Conservation (phyloP, 2,113 vertebrate genomes). For the Oplegnathus fasciatus region DNA sequence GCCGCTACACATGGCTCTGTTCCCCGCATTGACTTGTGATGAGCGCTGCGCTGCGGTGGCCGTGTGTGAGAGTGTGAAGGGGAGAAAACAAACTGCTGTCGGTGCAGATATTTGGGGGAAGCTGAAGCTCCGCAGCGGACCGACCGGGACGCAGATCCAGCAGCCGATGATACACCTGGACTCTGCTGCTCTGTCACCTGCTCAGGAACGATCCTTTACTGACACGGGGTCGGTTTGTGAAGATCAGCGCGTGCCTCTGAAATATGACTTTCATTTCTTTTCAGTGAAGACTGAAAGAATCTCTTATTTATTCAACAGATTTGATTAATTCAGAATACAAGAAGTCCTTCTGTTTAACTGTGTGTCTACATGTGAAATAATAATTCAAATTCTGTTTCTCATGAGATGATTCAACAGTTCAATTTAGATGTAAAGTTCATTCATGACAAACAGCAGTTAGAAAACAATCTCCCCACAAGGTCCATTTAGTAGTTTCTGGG, state of each 20-base stretch:
- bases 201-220: neutral
- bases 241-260: neutral
- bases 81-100: neutral
- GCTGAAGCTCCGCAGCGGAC: conserved; percentile 3
- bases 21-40: neutral
- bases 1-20: neutral
- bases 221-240: neutral
- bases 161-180: conserved; percentile 1
- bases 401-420: too few species aligned
- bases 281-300: too few species aligned
- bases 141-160: neutral
- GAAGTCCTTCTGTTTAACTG: too few species aligned
- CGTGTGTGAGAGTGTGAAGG: neutral
- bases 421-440: too few species aligned
- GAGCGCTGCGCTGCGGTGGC: neutral
- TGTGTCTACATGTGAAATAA: too few species aligned
- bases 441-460: too few species aligned
- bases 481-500: neutral
- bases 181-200: neutral
- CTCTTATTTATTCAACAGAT: neutral
- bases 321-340: neutral
- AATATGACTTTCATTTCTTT: neutral
- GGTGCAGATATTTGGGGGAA: conserved; percentile 14
- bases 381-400: too few species aligned
- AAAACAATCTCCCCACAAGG: neutral